These are phyloP conservation scores for Botrylloides violaceus DNA, from an alignment of 23 tunicate genomes.

Conservation along the genomic window DNA sequence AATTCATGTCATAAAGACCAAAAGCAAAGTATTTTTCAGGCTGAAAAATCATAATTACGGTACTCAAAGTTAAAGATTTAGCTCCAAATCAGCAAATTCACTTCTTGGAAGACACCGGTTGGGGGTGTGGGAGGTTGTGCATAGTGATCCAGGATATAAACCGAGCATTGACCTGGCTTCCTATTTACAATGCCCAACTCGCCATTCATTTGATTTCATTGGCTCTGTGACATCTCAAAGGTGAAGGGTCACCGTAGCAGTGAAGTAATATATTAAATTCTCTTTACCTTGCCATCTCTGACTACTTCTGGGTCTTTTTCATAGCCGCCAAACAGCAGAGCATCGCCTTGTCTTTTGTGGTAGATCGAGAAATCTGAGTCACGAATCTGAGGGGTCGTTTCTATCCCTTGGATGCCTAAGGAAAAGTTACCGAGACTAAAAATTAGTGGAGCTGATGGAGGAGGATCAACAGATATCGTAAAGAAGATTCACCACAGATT, in stretches of 20 bases:
- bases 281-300: conserved; percentile 29
- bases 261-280: too few species aligned
- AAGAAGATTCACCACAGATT: too few species aligned
- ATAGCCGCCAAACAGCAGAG: conserved; percentile 81
- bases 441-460: too few species aligned
- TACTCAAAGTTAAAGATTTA: neutral
- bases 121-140: too few species aligned
- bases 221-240: too few species aligned
- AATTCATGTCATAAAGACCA: conserved; percentile 70
- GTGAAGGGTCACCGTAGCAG: too few species aligned
- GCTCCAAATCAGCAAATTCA: neutral
- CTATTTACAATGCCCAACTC: too few species aligned
- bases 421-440: neutral
- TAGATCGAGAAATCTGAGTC: conserved; percentile 40
- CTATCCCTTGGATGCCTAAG: conserved; percentile 45
- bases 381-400: conserved; percentile 42
- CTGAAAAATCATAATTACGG: conserved; percentile 18
- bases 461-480: too few species aligned
- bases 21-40: conserved; percentile 56
- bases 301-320: conserved; percentile 41
- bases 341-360: conserved; percentile 70
- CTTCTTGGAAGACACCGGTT: too few species aligned
- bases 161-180: too few species aligned
- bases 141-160: too few species aligned
- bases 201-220: too few species aligned